Conservation (phyloP, 2,888 invertebrate species). For the Apotomis capreana region DNA sequence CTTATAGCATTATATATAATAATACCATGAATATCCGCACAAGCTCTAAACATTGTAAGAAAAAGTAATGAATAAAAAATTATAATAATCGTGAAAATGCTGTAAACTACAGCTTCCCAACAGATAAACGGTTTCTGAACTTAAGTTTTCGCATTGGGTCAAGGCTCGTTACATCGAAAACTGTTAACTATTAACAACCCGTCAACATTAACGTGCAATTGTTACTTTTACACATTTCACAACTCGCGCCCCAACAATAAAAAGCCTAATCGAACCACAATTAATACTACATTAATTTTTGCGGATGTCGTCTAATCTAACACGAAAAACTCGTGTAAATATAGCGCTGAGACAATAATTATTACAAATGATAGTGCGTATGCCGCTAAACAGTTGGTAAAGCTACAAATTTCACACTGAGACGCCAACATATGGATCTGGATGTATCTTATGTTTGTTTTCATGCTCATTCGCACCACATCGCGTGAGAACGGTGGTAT, state of each 20-base stretch:
- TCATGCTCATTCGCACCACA: conserved; percentile 81
- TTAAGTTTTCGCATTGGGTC: conserved; percentile 24
- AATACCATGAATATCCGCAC: too few species aligned
- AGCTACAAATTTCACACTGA: conserved; percentile 83
- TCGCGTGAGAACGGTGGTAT: conserved; percentile 77
- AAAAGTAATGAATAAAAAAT: too few species aligned
- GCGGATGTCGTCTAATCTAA: conserved; percentile 52
- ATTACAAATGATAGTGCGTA: conserved; percentile 82
- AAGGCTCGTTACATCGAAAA: conserved; percentile 14
- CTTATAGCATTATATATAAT: too few species aligned
- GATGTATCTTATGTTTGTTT: conserved; percentile 80
- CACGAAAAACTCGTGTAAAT: conserved; percentile 74
- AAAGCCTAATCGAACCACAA: conserved; percentile 29
- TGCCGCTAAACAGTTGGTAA: conserved; percentile 81
- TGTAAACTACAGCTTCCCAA: background rate
- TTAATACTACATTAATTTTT: conserved; percentile 43
- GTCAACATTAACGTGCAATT: conserved; percentile 27
- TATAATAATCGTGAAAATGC: background rate
- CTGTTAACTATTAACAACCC: conserved; percentile 15
- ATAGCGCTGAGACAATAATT: conserved; percentile 82
- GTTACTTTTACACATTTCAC: conserved; percentile 35
- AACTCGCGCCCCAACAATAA: conserved; percentile 31
- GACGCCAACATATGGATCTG: conserved; percentile 83
- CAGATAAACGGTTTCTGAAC: background rate
- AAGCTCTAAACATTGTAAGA: too few species aligned